Base-by-base conservation (phyloP, 2,797 vertebrate genomes). In the Sitta carolinensis region DNA sequence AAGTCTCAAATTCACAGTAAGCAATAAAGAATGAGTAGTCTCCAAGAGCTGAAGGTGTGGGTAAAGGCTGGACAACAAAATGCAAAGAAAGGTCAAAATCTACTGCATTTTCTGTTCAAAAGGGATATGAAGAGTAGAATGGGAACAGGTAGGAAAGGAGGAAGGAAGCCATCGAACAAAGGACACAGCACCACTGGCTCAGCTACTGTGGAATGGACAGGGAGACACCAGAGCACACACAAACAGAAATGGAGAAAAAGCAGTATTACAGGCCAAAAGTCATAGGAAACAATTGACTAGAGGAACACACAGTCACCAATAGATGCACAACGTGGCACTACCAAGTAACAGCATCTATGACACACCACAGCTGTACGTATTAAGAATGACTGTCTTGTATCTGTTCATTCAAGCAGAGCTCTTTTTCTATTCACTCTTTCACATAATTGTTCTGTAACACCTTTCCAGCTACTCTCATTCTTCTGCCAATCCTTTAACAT, bases 311-410 rank as follows among this genome's bases (percentile, higher is more conserved):
- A 85, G 70, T 43, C 83, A 73, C n/a, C 55, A 84, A 85, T 74
- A 92, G 74, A 89, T 72, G 89, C 48, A 84, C 30, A 52, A 89
- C 4, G 0, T 76, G 67, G 82, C 79, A 96, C 91, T 74, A 89
- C 87, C 95, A 95, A 96, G 91, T 90, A 89, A 93, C 45, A 66
- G 79, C 38, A 86, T 75, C 86, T 87, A 38, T 50, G 57, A 90
- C 75, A 72, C 0, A 0, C 34, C 89, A 94, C 94, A 94, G 92
- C 92, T 95, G 89, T 92, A 93, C 61, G 26, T 43, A 59, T 87
- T 43, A 87, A 95, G 91, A 96, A 96, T 90, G 82, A 86, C 66
- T 58, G 87, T 54, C 89, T 93, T 95, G 84, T 95, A 84, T 86
- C 75, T 89, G 21, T 51, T 66, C 72, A 74, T 82, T 88, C 73